Evolutionary conservation across 1,140 invertebrate species (phyloP).

Genomic region (Drosophila varians): DNA sequence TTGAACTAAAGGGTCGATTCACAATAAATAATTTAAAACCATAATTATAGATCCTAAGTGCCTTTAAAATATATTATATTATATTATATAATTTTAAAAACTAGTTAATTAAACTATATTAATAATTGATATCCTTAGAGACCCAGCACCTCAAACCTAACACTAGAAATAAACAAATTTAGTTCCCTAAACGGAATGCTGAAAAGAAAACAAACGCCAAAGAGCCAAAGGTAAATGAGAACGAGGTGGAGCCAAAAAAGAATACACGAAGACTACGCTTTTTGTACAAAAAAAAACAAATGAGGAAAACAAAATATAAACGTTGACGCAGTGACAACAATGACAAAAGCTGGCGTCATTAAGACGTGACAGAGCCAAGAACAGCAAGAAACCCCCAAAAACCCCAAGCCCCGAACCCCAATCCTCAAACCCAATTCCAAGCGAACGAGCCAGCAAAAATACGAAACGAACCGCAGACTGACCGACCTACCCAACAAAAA

Average conservation of each 20-base stretch:
- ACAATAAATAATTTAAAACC: too few relatives aligned
- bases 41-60: too few relatives aligned
- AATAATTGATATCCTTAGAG: background rate
- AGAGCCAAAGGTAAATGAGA: slow-evolving; percentile 17
- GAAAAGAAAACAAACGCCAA: background rate
- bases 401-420: background rate
- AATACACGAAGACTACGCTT: slow-evolving; percentile 1
- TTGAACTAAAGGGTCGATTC: too few relatives aligned
- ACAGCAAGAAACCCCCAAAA: slow-evolving; percentile 16
- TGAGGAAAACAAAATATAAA: slow-evolving; percentile 10
- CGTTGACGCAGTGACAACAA: slow-evolving; percentile 30
- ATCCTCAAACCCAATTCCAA: background rate
- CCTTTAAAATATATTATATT: too few relatives aligned
- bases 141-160: background rate
- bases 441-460: background rate
- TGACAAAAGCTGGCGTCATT: slow-evolving; percentile 38
- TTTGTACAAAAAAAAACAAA: slow-evolving; percentile 6
- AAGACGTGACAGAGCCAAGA: slow-evolving; percentile 50
- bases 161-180: background rate
- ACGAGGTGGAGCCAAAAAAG: slow-evolving; percentile 5
- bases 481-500: slow-evolving; percentile 40
- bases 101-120: too few relatives aligned
- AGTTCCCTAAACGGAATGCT: background rate
- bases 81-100: too few relatives aligned
- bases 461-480: slow-evolving; percentile 18